Conservation (phyloP, 2,113 vertebrate species). For the Amphilophus citrinellus region DNA sequence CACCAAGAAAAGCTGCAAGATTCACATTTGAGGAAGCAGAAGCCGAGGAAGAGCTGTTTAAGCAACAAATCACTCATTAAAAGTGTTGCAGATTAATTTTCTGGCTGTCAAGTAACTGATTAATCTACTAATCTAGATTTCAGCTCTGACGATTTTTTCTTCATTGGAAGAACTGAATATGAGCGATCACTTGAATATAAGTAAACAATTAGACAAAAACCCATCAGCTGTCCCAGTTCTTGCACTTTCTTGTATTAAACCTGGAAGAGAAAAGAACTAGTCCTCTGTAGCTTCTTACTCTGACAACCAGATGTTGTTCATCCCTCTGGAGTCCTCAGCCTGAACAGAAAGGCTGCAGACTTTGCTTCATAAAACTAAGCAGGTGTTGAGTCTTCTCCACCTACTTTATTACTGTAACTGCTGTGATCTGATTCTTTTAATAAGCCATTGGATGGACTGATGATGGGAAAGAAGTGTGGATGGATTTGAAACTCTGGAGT, state of each 20-base stretch:
- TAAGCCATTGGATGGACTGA: no score
- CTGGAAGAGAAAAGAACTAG: not conserved
- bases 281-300: not conserved
- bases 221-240: no score
- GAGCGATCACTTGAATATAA: not conserved
- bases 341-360: not conserved
- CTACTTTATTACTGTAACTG: not conserved
- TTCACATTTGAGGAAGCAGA: no score
- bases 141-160: not conserved
- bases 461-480: no score
- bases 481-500: no score
- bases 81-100: not conserved
- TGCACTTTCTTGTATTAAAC: not conserved
- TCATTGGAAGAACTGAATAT: not conserved
- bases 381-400: not conserved
- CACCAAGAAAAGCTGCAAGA: no score
- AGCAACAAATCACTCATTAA: not conserved
- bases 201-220: not conserved
- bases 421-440: no score
- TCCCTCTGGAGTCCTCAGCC: constrained; percentile 16
- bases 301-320: not conserved
- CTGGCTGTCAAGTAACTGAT: not conserved
- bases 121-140: not conserved
- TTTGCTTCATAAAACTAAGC: not conserved
- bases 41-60: not conserved